Evolutionary conservation across 2,797 vertebrate genomes (phyloP), one percentile per base, ranked within the genome.

Genomic region (Hapalemur alaotrensis): DNA sequence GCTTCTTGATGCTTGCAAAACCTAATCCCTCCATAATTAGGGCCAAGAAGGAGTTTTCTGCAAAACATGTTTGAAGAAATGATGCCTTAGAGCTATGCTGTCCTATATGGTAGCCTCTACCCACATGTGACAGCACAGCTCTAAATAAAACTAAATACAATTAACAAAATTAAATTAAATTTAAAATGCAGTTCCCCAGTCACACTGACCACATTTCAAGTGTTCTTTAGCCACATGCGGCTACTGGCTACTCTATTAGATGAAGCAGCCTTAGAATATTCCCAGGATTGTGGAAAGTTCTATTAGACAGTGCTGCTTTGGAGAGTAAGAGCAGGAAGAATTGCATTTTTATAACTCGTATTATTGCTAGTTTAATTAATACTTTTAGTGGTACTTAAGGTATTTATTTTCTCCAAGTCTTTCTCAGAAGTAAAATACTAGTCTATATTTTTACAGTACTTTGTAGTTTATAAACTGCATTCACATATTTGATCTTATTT

Each of bases 351-450:
- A 67, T 67, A 92, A n/a, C 18, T 18, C 50, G 7, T 43, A 32
- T 35, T n/a, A 38, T 63, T 73, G 61, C 22, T 86, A 46, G 28
- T 65, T 95, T 70, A 90, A 32, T 54, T 82, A 41, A 23, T 78
- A 46, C 11, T 81, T 92, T 79, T 48, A 38, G 18, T 85, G 38
- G 67, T 50, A 23, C 54, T 28, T 1, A 20, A 72, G 5, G 30
- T 63, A 25, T 81, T 86, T 87, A 72, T 73, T 96, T 95, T 87
- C 69, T 63, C 72, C 52, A 32, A 43, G 13, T 69, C 43, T 88
- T 95, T 91, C 88, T 95, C 81, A 79, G 73, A 95, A 54, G 41
- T 84, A 65, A 93, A 84, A 94, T 67, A 59, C 79, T 6, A 79
- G 75, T 59, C 46, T 48, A 1, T 81, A 13, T 87, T 88, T 94